These are phyloP conservation scores for Catostylus mosaicus DNA, from an alignment of 30 jellyfish, hydroid and myxozoan species.

Conservation along the genomic window DNA sequence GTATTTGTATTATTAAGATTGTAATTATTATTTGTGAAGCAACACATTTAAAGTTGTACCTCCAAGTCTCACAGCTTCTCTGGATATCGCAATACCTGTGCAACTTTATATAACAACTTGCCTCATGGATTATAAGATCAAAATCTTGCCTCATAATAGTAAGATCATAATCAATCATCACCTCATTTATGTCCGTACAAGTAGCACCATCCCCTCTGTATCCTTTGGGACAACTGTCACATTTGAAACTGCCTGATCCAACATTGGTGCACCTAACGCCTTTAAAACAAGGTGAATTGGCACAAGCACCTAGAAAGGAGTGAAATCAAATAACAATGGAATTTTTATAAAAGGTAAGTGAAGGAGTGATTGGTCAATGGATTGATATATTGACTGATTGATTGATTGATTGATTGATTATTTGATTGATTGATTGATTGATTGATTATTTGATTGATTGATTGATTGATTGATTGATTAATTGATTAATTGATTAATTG, in stretches of 20 bases:
- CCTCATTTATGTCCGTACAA: slow-evolving; percentile 88
- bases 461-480: not conserved
- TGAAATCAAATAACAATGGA: not conserved
- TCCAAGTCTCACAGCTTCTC: no score
- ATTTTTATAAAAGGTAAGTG: not conserved
- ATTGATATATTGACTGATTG: not conserved
- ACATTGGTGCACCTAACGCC: slow-evolving; percentile 83
- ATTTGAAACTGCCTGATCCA: slow-evolving; percentile 70
- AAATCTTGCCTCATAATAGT: no score
- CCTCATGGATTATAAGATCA: no score
- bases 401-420: not conserved
- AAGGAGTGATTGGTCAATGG: not conserved
- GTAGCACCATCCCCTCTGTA: slow-evolving; percentile 84
- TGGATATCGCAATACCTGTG: no score
- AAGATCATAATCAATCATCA: no score
- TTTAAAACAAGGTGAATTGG: slow-evolving; percentile 77
- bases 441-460: not conserved
- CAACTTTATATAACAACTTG: no score
- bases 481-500: not conserved
- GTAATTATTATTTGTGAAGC: no score
- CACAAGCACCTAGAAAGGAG: slow-evolving; percentile 87
- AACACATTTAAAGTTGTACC: no score
- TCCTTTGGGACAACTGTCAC: slow-evolving; percentile 94
- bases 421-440: not conserved
- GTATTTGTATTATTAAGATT: no score